These are phyloP conservation scores for Unio pictorum DNA, from an alignment of 2,888 invertebrate genomes.

Conservation along the genomic window DNA sequence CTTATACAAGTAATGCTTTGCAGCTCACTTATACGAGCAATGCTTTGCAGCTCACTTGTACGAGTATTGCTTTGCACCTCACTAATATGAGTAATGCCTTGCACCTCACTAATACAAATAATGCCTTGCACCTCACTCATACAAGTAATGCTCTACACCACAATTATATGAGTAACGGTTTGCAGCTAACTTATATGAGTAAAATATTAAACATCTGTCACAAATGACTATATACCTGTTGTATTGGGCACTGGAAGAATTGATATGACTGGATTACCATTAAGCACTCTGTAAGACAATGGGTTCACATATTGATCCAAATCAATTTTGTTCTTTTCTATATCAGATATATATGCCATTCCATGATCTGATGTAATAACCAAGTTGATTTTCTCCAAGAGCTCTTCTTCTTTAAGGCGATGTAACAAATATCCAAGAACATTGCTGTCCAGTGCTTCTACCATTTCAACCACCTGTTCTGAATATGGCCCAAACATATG, in stretches of 20 bases:
- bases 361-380: slow-evolving; percentile 84
- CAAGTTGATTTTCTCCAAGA: slow-evolving; percentile 77
- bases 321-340: slow-evolving; percentile 42
- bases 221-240: slow-evolving; percentile 39
- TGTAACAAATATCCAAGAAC: slow-evolving; percentile 73
- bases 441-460: slow-evolving; percentile 72
- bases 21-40: too few relatives aligned
- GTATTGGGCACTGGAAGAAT: slow-evolving; percentile 74
- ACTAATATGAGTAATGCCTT: too few relatives aligned
- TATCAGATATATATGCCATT: slow-evolving; percentile 75
- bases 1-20: too few relatives aligned
- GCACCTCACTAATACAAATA: too few relatives aligned
- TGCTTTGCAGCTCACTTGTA: too few relatives aligned
- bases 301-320: slow-evolving; percentile 49
- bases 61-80: too few relatives aligned
- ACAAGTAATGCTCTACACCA: too few relatives aligned
- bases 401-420: slow-evolving; percentile 73
- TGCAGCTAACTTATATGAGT: too few relatives aligned
- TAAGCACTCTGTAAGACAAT: slow-evolving; percentile 68
- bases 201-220: too few relatives aligned
- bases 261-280: slow-evolving; percentile 76
- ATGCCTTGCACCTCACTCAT: too few relatives aligned
- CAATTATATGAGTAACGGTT: too few relatives aligned
- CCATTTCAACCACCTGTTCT: slow-evolving; percentile 71
- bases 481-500: slow-evolving; percentile 76